Conservation (phyloP, 2,113 vertebrate genomes). For the Buteo buteo region DNA sequence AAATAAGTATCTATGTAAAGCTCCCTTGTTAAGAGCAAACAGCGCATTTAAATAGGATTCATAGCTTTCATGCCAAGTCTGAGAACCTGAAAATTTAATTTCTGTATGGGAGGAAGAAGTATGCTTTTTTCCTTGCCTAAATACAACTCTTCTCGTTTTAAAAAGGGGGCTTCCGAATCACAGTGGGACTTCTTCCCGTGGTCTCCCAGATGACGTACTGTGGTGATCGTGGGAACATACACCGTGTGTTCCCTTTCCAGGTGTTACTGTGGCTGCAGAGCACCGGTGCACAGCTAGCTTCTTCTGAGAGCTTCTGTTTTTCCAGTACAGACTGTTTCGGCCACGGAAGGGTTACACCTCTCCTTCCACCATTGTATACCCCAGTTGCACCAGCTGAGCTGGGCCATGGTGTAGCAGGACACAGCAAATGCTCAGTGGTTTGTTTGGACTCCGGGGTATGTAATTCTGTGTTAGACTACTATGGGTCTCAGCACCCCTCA, state of each 20-base stretch:
- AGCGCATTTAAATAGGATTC: background rate
- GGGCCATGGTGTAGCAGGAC: background rate
- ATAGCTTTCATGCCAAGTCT: background rate
- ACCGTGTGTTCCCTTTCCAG: background rate
- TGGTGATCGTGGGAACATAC: fast-evolving
- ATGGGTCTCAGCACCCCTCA: background rate
- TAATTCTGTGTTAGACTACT: background rate
- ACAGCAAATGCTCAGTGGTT: background rate
- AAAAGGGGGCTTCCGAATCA: background rate
- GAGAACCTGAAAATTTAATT: background rate
- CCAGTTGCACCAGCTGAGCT: background rate
- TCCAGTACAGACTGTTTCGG: background rate
- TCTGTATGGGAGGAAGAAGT: background rate
- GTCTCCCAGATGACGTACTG: fast-evolving
- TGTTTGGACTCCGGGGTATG: background rate
- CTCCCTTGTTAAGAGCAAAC: background rate
- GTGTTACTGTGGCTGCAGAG: background rate
- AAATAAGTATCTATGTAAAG: background rate
- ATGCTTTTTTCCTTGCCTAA: background rate
- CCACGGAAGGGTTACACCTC: background rate
- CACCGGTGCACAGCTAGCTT: background rate
- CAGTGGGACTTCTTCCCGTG: background rate
- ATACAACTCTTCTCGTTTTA: background rate
- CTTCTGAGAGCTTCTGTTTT: background rate
- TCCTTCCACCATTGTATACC: fast-evolving